Evolutionary conservation across 1,140 invertebrate genomes (phyloP).

Genomic region (Manduca sexta): DNA sequence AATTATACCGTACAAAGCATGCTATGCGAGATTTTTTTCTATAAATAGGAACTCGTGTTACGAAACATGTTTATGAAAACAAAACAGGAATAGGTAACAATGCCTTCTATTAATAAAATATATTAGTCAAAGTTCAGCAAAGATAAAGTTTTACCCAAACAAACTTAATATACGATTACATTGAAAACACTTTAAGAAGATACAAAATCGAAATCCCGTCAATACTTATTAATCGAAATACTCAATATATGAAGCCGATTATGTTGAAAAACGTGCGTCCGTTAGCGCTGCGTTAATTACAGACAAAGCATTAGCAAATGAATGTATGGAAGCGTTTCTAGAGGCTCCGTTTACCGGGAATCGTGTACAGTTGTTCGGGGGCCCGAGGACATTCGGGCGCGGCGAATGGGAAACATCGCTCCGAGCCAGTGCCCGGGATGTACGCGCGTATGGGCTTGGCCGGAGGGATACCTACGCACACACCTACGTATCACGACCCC

Average conservation of each 20-base stretch:
- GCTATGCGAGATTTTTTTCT: slow-evolving; percentile 2
- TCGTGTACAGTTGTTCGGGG: slow-evolving; percentile 75
- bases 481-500: slow-evolving; percentile 25
- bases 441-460: slow-evolving; percentile 78
- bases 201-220: no score
- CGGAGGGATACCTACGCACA: slow-evolving; percentile 72
- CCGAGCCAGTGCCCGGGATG: slow-evolving; percentile 66
- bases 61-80: no score
- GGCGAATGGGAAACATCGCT: slow-evolving; percentile 75
- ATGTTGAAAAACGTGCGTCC: slow-evolving; percentile 10
- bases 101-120: no score
- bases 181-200: no score
- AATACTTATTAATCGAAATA: no score
- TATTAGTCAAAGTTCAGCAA: no score
- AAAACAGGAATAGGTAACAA: no score
- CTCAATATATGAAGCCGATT: not conserved
- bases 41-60: no score
- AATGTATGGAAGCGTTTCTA: slow-evolving; percentile 40
- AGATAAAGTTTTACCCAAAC: no score
- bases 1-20: slow-evolving; percentile 15
- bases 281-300: slow-evolving; percentile 15
- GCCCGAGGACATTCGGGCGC: slow-evolving; percentile 62
- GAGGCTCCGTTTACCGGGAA: slow-evolving; percentile 69
- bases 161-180: no score
- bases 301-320: slow-evolving; percentile 54